phyloP scores from a whole-genome alignment of 2,113 vertebrate species.

The Prionailurus viverrinus region DNA sequence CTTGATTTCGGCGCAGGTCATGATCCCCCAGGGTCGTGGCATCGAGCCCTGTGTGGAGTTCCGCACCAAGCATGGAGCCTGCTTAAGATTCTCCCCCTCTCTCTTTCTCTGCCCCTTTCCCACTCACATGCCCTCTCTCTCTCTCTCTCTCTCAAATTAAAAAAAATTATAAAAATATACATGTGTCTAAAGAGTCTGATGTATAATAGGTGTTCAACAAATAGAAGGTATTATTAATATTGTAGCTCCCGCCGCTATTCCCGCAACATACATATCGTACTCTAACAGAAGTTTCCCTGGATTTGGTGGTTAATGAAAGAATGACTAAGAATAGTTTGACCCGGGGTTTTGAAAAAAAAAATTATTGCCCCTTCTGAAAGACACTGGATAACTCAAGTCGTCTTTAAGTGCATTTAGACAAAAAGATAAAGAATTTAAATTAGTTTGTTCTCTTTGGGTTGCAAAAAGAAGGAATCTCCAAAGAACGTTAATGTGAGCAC shows the following conservation, averaged over 20 bases:
- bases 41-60: too few species aligned
- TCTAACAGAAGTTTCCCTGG: not conserved
- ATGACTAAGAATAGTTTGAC: not conserved
- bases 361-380: not conserved
- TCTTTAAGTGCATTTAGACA: not conserved
- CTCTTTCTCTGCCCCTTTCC: too few species aligned
- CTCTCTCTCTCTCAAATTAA: too few species aligned
- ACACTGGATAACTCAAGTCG: not conserved
- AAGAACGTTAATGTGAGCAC: not conserved
- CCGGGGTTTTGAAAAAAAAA: not conserved
- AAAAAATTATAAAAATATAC: too few species aligned
- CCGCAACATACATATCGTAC: not conserved
- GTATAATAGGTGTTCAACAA: not conserved
- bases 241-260: not conserved
- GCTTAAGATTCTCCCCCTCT: too few species aligned
- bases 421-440: not conserved
- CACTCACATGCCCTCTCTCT: too few species aligned
- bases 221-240: not conserved
- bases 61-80: too few species aligned
- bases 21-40: too few species aligned
- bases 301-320: not conserved
- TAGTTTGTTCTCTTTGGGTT: not conserved
- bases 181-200: not conserved
- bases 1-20: too few species aligned
- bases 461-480: not conserved